These are phyloP conservation scores for Rhinichthys osculus DNA, from an alignment of 2,797 vertebrate genomes.

Conservation along the genomic window DNA sequence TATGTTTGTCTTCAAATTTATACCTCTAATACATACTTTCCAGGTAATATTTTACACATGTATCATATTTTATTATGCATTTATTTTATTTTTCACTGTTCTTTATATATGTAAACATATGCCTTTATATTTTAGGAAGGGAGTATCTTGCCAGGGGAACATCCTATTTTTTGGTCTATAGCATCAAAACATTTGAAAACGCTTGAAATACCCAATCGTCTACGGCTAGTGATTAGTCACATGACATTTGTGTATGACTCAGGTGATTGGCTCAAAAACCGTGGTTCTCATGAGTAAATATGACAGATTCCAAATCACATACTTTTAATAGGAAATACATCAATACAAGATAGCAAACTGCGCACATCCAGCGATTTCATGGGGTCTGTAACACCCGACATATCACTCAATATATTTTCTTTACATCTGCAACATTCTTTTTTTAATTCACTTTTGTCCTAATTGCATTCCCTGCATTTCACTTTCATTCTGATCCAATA, in stretches of 20 bases:
- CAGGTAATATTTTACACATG: neutral
- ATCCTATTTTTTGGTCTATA: neutral
- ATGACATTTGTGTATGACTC: conserved; percentile 4
- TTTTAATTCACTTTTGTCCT: conserved; percentile 52
- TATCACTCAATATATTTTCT: conserved; percentile 13
- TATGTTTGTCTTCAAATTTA: neutral
- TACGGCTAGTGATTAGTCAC: neutral
- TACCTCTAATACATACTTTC: neutral
- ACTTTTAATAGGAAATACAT: neutral
- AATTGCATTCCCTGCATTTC: conserved; percentile 53
- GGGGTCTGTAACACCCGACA: neutral
- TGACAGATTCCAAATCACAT: neutral
- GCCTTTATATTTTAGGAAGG: neutral
- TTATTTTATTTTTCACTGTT: neutral
- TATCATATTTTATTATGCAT: neutral
- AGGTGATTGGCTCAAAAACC: neutral
- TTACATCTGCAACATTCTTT: conserved; percentile 27
- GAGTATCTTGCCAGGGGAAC: neutral
- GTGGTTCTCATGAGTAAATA: neutral
- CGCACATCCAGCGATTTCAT: neutral
- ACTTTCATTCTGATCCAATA: conserved; percentile 55
- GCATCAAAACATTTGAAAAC: neutral
- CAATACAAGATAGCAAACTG: neutral
- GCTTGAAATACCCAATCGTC: neutral
- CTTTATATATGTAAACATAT: neutral